Conservation (phyloP, 2,888 invertebrate genomes). For the Pogonocherus hispidulus region DNA sequence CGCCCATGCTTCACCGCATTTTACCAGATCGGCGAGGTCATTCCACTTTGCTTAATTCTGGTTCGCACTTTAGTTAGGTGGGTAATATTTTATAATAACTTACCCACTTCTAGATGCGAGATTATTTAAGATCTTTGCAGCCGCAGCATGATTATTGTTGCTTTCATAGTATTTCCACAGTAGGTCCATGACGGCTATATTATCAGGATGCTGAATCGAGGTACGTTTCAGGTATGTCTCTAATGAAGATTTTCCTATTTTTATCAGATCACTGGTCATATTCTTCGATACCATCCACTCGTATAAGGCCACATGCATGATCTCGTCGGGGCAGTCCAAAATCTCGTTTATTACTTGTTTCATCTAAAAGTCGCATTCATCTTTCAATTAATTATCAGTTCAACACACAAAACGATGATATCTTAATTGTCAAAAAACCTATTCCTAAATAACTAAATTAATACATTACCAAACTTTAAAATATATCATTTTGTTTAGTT, state of each 20-base stretch:
- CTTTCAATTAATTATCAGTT: no score
- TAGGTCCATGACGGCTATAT: conserved; percentile 75
- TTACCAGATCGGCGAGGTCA: no score
- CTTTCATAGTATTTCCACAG: conserved; percentile 98
- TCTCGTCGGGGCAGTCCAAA: conserved; percentile 83
- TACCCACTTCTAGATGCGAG: conserved; percentile 84
- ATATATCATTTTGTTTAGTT: no score
- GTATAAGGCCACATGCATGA: conserved; percentile 92
- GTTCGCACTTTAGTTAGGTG: no score
- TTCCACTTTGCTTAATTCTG: no score
- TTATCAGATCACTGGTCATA: conserved; percentile 79
- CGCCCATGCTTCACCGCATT: no score
- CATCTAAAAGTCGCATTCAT: no score
- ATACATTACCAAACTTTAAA: no score
- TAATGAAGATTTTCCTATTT: conserved; percentile 78
- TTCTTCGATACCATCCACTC: conserved; percentile 91
- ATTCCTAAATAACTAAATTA: no score
- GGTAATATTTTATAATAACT: conserved; percentile 42
- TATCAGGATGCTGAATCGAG: conserved; percentile 72
- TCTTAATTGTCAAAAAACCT: conserved; percentile 31
- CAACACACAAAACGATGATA: no score
- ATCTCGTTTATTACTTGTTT: conserved; percentile 77
- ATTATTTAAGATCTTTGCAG: conserved; percentile 90
- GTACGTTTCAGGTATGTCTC: conserved; percentile 81
- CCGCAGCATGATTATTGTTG: conserved; percentile 90